Base-by-base conservation (phyloP, 2,797 vertebrate species). In the Propithecus deckenii region DNA sequence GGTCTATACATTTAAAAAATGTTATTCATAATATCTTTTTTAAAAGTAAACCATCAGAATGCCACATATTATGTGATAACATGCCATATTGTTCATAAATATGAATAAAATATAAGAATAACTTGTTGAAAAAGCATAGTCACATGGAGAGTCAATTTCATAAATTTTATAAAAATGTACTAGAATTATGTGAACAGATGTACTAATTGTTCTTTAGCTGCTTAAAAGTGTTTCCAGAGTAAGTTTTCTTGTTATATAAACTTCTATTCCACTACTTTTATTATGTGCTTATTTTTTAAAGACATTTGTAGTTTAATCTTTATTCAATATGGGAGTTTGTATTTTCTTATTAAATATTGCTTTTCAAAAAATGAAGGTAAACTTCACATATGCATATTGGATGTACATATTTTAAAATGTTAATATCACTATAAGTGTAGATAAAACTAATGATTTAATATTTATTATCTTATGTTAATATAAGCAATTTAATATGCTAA, bases 81-180 rank as follows among this genome's bases (percentile, higher is more conserved):
- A 52, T 74, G 32, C 67, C 32, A 30, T 76, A 74, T 30, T 84
- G 13, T 79, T 92, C 75, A 76, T 32, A 72, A 55, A 87, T 41
- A 84, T 71, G 87, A 90, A 92, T 90, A 95, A 95, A 96, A 95
- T 57, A 65, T 67, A 80, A 94, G 55, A 52, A 93, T 46, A 86
- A 76, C 57, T 86, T 93, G 38, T 71, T 95, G 65, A 91, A 92
- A 96, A 88, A 28, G 20, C 28, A 69, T 2, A 91, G 55, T 72
- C 46, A 80, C 35, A 94, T 92, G 50, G 10, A 95, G 93, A 11
- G 88, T 84, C 43, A 55, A 32, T 76, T 89, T 84, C 84, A 63
- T 8, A 38, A 63, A 96, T 57, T 23, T 57, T 23, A 57, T 23
- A 57, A 23, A 57, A 91, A 61, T 84, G 30, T 67, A 30, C 35